Percentiles rank a stretch among this genome's conserved stretches.
Evolutionary conservation across 2,888 invertebrate genomes (phyloP).

Genomic region (Protodeltote pygarga): DNA sequence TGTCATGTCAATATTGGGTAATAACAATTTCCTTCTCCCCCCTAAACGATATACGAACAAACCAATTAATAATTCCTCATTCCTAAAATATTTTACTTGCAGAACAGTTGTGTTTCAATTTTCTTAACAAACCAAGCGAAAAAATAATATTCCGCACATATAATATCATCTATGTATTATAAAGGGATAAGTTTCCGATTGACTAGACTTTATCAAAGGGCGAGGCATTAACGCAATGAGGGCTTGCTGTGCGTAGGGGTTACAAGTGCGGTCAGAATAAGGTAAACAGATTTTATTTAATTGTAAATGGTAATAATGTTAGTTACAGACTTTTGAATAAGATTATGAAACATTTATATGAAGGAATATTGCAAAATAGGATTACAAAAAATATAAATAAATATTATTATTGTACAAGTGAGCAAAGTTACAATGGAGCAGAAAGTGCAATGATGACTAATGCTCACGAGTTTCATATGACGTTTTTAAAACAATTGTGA

Average conservation of each 20-base stretch:
- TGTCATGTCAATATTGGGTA: too few species aligned
- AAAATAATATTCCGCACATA: conserved; percentile 73
- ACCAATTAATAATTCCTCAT: conserved; percentile 31
- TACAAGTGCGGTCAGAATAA: conserved; percentile 35
- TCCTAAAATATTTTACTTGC: conserved; percentile 52
- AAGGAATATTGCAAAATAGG: too few species aligned
- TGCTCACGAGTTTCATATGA: too few species aligned
- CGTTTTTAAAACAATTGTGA: too few species aligned
- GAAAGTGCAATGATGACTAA: too few species aligned
- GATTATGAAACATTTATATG: too few species aligned
- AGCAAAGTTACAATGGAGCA: too few species aligned
- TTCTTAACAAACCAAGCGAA: conserved; percentile 78
- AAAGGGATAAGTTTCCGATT: conserved; percentile 80
- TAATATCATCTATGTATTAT: conserved; percentile 74
- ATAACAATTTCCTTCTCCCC: conserved; percentile 21
- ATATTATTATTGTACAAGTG: too few species aligned
- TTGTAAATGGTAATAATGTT: too few species aligned
- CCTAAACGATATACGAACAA: conserved; percentile 11
- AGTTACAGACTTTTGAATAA: too few species aligned
- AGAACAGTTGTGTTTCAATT: conserved; percentile 74
- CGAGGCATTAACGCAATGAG: conserved; percentile 69
- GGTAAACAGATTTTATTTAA: conserved; percentile 1
- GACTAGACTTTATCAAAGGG: conserved; percentile 78
- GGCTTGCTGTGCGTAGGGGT: conserved; percentile 50
- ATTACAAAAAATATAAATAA: too few species aligned